phyloP scores from a whole-genome alignment of 2,888 invertebrate species.

The Tinea trinotella region DNA sequence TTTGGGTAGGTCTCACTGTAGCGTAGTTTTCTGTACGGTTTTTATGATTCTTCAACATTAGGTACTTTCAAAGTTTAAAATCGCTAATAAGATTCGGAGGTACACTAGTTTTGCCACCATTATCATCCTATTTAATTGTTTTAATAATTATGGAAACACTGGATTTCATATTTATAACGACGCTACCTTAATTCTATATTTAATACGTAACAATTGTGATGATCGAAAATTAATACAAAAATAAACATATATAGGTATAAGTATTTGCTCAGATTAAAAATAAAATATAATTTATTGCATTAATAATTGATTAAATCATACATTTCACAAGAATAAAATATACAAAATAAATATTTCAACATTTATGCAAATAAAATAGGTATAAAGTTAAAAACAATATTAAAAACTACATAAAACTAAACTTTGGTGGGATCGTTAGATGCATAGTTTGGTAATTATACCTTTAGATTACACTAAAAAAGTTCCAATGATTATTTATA shows the following conservation, averaged over 20 bases:
- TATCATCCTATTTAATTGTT: not conserved
- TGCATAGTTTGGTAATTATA: constrained; percentile 22
- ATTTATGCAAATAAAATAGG: not conserved
- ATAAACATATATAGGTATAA: no score
- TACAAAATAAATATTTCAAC: constrained; percentile 5
- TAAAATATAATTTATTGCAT: constrained; percentile 25
- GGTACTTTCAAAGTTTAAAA: no score
- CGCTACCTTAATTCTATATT: not conserved
- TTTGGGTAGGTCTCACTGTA: no score
- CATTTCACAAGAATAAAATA: not conserved
- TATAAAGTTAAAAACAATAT: constrained; percentile 1
- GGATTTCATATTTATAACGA: no score
- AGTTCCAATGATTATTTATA: no score
- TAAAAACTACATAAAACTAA: constrained; percentile 47
- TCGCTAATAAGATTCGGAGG: no score
- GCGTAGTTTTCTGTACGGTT: no score
- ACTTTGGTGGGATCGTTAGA: constrained; percentile 69
- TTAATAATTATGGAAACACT: not conserved
- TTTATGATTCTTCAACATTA: no score
- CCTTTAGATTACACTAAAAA: not conserved
- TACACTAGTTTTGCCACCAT: no score
- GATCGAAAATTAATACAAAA: constrained; percentile 19
- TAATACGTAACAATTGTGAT: not conserved
- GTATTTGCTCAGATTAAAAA: no score
- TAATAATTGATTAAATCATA: not conserved